phyloP scores from a whole-genome alignment of 1,140 invertebrate genomes.

The Panagrolaimus sp. region DNA sequence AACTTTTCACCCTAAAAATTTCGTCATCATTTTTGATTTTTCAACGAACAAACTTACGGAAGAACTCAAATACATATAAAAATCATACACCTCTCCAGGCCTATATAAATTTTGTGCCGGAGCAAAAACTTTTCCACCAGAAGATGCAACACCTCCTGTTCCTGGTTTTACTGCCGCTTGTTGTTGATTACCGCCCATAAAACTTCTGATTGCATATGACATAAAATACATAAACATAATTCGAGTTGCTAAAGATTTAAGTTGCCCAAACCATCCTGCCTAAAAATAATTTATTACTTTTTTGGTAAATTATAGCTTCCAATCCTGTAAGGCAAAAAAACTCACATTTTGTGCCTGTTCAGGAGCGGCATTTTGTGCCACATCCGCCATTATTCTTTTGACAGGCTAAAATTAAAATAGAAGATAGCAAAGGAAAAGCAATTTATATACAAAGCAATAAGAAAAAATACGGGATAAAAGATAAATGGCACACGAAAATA shows the following conservation, averaged over 20 bases:
- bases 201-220: constrained; percentile 41
- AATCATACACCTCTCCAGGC: constrained; percentile 35
- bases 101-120: constrained; percentile 38
- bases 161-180: not conserved
- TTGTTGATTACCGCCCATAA: constrained; percentile 36
- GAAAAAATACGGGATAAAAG: too few relatives aligned
- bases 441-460: too few relatives aligned
- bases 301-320: not conserved
- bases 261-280: constrained; percentile 26
- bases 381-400: not conserved
- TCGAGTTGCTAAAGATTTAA: constrained; percentile 31
- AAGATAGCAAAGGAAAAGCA: too few relatives aligned
- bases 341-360: constrained; percentile 1
- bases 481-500: too few relatives aligned
- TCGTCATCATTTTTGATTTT: not conserved
- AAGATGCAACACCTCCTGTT: constrained; percentile 7
- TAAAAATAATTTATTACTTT: constrained; percentile 4
- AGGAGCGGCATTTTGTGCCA: not conserved
- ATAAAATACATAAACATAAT: constrained; percentile 50
- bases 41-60: not conserved
- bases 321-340: constrained; percentile 5
- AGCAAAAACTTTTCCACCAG: constrained; percentile 11
- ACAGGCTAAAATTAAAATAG: too few relatives aligned
- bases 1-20: constrained; percentile 24
- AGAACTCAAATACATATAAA: constrained; percentile 18